Evolutionary conservation across 2,888 invertebrate species (phyloP), one percentile per base, ranked within the genome.

Genomic region (Achlya flavicornis): DNA sequence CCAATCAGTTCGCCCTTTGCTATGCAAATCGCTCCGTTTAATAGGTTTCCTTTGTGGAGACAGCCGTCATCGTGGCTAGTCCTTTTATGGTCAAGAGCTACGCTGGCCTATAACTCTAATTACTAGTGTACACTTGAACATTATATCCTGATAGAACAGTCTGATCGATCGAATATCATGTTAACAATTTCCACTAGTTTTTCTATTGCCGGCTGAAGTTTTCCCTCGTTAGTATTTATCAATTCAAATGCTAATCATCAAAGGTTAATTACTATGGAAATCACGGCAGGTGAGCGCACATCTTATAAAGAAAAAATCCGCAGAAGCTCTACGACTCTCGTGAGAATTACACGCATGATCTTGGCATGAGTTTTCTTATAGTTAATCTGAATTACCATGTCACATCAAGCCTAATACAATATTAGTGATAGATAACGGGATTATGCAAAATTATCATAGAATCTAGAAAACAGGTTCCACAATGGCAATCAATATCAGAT

Each of bases 1-100:
- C 74, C 77, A 78, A 80, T 83, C 81, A 78, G 74, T 69, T 63
- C 63, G 70, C 68, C 75, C 75, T 75, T 78, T 81, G 67, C 74
- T 73, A 86, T 86, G 86, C 79, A 79, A 82, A 87, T 79, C 58
- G 48, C 58, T 64, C 64, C 67, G 66, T 75, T 75, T 72, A 78
- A 78, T 69, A 66, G 72, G 63, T 63, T 63, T 62, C 63, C 65
- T 71, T 66, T 61, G 61, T 64, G 59, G 66, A 61, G 57, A 14
- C 46, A 53, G 32, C 59, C 65, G 26, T 64, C 66, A 61, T 65
- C 64, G 68, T 64, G 59, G 63, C 46, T 46, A 46, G 61, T 60
- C 63, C 57, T 32, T 62, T 59, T 59, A 59, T 59, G 59, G 59
- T 16, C 59, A 59, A 59, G 59, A 38, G 19, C 35, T 59, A 38